Conservation (phyloP, 2,888 invertebrate species). For the Sinohyriopsis cumingii region DNA sequence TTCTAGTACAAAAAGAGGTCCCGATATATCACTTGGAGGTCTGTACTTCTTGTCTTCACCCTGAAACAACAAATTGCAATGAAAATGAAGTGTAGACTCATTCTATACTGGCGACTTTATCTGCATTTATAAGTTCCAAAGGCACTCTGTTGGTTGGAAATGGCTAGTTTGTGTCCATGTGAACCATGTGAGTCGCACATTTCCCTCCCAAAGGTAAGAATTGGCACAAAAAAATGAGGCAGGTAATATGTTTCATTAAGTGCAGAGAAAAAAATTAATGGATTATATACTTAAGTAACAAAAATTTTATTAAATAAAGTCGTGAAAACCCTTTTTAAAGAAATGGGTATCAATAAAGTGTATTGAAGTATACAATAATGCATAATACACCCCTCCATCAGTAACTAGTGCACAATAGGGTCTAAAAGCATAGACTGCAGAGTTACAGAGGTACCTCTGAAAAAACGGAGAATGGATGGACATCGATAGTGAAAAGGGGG, state of each 20-base stretch:
- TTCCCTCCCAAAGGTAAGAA: not conserved
- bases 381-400: too few species aligned
- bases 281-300: not conserved
- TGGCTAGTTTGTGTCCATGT: not conserved
- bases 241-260: not conserved
- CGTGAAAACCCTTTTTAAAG: too few species aligned
- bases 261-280: not conserved
- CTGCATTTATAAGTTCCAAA: not conserved
- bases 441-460: too few species aligned
- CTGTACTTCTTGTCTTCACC: conserved; percentile 80
- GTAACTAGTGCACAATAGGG: too few species aligned
- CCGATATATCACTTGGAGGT: conserved; percentile 78
- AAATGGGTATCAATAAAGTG: too few species aligned
- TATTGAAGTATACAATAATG: too few species aligned
- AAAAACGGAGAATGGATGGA: too few species aligned
- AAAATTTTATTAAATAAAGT: not conserved
- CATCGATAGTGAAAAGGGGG: too few species aligned
- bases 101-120: not conserved
- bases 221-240: not conserved
- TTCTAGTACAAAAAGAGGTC: conserved; percentile 78
- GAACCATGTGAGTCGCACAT: not conserved
- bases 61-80: conserved; percentile 31
- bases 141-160: not conserved
- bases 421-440: too few species aligned
- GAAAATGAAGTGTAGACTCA: not conserved